Base-by-base conservation (phyloP, 1,140 invertebrate genomes). In the Lepidurus couesii region DNA sequence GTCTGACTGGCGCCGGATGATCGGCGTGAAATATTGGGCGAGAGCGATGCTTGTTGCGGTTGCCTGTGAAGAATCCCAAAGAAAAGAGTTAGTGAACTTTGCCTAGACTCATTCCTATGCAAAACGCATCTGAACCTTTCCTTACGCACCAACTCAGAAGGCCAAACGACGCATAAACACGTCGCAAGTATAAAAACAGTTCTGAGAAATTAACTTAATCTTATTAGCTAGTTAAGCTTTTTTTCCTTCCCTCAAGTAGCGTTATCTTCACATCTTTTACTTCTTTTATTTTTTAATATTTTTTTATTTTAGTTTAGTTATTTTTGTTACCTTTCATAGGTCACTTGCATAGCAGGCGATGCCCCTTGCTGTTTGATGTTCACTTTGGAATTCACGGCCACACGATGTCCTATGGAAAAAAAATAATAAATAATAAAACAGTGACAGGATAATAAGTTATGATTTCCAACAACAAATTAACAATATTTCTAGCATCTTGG, bases 371-470 rank as follows among this genome's bases (percentile, higher is more conserved):
- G 85, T 78, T 84, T 85, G 80, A 86, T 81, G 44, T 88, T 87
- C 74, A 89, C 83, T 82, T 88, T 89, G 4, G 89, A 87, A 76
- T 88, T 88, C 44, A 89, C 86, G 80, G 88, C 85, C 75, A 86
- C 85, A 81, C 88, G 86, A 83, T 90, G 89, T 47, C 88, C 88
- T 89, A 83, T 75, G 81, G 80, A 82, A 73, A 47, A 53, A 45
- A 75, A 76, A 65, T 74, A 5, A 44, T 43, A 65, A 65, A 65
- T 65, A 13, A 21, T 65, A 65, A 65, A 7, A 65, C 7, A 7
- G 16, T 65, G 16, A 65, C 16, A 65, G 53, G 53, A 21, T 47
- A n/a, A n/a, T n/a, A 21, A 34, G 34, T 34, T 34, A 34, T 34
- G 34, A 34, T 34, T 34, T 34, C 34, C 34, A 34, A 34, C 34